These are phyloP conservation scores for Circaetus cinerascens DNA, from an alignment of 2,113 vertebrate species.

Conservation along the genomic window DNA sequence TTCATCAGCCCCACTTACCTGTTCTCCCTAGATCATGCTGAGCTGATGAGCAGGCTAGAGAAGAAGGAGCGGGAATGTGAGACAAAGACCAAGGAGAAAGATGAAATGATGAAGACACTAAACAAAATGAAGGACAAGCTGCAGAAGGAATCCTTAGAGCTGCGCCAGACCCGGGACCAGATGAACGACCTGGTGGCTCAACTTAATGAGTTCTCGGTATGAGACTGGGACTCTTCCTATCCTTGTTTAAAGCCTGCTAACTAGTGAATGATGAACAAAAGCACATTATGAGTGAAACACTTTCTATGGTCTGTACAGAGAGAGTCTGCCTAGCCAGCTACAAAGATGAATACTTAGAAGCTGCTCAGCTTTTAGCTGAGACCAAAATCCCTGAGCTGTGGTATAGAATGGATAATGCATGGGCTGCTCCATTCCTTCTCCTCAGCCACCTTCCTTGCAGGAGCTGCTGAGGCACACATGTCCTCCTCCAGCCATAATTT, in stretches of 20 bases:
- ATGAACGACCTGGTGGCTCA: conserved; percentile 86
- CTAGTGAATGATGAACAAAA: not conserved
- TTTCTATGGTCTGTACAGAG: not conserved
- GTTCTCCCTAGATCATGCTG: conserved; percentile 83
- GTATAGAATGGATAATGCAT: not conserved
- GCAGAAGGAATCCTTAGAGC: conserved; percentile 90
- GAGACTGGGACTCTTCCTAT: conserved; percentile 1
- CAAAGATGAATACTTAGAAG: not conserved
- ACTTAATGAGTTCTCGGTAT: conserved; percentile 85
- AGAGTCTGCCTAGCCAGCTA: not conserved
- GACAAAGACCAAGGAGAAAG: conserved; percentile 93
- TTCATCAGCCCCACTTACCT: not conserved
- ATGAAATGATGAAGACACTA: conserved; percentile 98
- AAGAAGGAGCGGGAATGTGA: conserved; percentile 95
- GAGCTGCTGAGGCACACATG: accelerated
- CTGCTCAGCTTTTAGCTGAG: not conserved
- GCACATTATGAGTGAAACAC: not conserved
- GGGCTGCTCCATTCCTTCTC: not conserved
- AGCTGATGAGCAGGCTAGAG: conserved; percentile 87
- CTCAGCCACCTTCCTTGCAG: not conserved
- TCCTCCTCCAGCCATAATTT: not conserved
- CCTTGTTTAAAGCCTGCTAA: conserved; percentile 1
- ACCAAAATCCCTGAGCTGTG: not conserved
- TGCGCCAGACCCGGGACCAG: conserved; percentile 89
- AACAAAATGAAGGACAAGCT: conserved; percentile 99